Evolutionary conservation across 2,113 vertebrate genomes (phyloP).

Genomic region (Apteryx owenii): DNA sequence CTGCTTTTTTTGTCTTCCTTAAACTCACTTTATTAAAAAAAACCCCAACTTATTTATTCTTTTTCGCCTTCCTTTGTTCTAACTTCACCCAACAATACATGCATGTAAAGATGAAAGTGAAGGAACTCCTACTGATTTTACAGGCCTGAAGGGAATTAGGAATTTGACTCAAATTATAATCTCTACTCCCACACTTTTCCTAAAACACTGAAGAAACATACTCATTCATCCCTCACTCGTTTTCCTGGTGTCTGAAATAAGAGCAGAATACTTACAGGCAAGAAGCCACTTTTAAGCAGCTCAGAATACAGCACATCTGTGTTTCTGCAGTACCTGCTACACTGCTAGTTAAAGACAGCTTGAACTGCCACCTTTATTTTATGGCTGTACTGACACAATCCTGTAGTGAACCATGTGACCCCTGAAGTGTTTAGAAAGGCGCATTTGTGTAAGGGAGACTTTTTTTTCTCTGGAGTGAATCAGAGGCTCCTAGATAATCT

Average conservation of each 20-base stretch:
- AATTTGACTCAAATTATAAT: not conserved
- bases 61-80: slow-evolving; percentile 16
- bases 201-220: not conserved
- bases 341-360: not conserved
- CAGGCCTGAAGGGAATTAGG: slow-evolving; percentile 41
- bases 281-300: not conserved
- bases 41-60: not conserved
- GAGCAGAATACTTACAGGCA: not conserved
- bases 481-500: slow-evolving; percentile 60
- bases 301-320: not conserved
- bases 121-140: slow-evolving; percentile 44
- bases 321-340: slow-evolving; percentile 23
- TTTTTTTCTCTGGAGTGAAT: slow-evolving; percentile 14
- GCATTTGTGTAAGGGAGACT: slow-evolving; percentile 46
- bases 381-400: slow-evolving; percentile 70
- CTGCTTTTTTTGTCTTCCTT: not conserved
- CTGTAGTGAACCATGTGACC: slow-evolving; percentile 64
- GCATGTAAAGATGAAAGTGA: slow-evolving; percentile 20
- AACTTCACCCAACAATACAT: not conserved
- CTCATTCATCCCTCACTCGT: not conserved
- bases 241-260: not conserved
- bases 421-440: slow-evolving; percentile 68
- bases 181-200: not conserved
- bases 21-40: not conserved
- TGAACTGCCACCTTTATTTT: slow-evolving; percentile 36